Base-by-base conservation (phyloP, 2,113 vertebrate species). In the Pao palembangensis region DNA sequence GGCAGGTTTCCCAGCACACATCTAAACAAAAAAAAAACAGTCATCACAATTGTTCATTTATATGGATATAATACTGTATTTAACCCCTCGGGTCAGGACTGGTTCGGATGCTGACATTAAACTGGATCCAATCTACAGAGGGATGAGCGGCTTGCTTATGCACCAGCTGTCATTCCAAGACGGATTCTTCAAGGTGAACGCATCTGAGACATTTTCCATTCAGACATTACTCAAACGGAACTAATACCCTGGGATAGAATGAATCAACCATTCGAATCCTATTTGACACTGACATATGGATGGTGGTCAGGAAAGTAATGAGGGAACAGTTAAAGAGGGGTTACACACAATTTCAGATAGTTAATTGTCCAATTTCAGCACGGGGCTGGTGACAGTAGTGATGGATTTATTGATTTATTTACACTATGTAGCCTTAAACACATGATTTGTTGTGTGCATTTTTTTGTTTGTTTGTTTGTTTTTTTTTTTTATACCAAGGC, bases 221-320 rank as follows among this genome's bases (percentile, higher is more conserved):
- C 69, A 71, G 68, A 83, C 85, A 73, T 86, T 78, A 83, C 64
- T 83, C 79, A 76, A 67, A 85, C 80, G 73, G 78, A 87, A 88
- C 79, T 82, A 82, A 82, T 86, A 71, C 69, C 63, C 60, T 13
- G 16, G 69, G 73, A 84, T 67, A 67, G 77, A 81, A 86, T 69
- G 58, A 76, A 88, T 85, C 81, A 78, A 71, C 47, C 65, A 64
- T 43, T 79, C 61, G 56, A 60, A 80, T 85, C 70, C 73, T 63
- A 86, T 80, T 73, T 75, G 59, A 72, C 76, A 61, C 56, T 69
- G 71, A 83, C 82, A 75, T 82, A 72, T 78, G 65, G 64, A 69
- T 61, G 25, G 60, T 11, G 1, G 38, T 73, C 65, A 13, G 44
- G 58, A 67, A 69, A 68, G 72, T 2, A 48, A 74, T 49, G 31